Evolutionary conservation across 1,140 invertebrate genomes (phyloP), one percentile per base, ranked within the genome.

Genomic region (Drosophila murphyi): DNA sequence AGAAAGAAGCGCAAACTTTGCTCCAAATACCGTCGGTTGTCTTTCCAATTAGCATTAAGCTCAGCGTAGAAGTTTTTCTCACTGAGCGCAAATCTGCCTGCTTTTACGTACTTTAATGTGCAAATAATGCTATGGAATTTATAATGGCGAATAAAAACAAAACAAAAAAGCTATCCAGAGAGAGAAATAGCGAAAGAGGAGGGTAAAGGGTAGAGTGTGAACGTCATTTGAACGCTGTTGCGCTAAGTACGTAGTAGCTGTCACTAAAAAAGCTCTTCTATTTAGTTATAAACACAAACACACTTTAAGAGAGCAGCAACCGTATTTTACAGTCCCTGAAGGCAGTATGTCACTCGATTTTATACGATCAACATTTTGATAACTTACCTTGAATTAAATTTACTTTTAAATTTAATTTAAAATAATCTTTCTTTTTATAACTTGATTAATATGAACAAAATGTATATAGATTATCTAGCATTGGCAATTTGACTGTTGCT

Each of bases 81-180:
- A 29, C 12, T 64, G n/a, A 20, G 31, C 52, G 68, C 54, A 59
- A 39, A 47, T 68, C 52, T 65, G 20, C 57, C 50, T 60, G 45
- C 75, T 65, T 54, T 87, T 85, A 80, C 80, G 86, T 76, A 78
- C 70, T 78, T 78, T 75, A 89, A 85, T 85, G 85, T 89, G 85
- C 85, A 88, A 88, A 89, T 88, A 88, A 76, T 80, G 74, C 74
- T 78, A 47, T 71, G 85, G 85, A 88, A 88, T 88, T 85, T 85
- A 80, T 89, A 64, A 87, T 88, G 68, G 78, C 82, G 57, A 76
- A 87, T 87, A 61, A 12, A 55, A 56, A 45, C 29, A 64, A 76
- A 63, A 73, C 64, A 82, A 68, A 80, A 81, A 72, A 64, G 82
- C 62, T 85, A 85, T 86, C 75, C 2, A 41, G 39, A 10, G 5